Evolutionary conservation across 1,140 invertebrate genomes (phyloP).

Genomic region (Platorchestia sp.): DNA sequence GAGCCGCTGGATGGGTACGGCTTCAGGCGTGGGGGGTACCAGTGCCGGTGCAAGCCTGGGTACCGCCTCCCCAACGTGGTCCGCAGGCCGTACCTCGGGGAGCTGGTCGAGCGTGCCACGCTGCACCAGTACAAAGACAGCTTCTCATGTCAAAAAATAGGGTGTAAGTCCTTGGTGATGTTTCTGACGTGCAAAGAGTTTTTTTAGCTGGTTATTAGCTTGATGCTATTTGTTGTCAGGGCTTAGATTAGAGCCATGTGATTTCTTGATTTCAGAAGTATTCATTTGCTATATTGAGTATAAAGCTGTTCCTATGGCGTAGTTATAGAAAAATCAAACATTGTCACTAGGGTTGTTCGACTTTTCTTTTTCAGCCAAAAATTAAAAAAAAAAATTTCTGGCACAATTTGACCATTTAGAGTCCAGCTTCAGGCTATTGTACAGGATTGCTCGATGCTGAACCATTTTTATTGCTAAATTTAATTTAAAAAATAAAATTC

Average conservation of each 20-base stretch:
- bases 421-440: too few species aligned
- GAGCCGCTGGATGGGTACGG: slow-evolving; percentile 97
- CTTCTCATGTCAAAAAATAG: slow-evolving; percentile 92
- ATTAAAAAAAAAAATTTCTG: too few species aligned
- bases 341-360: too few species aligned
- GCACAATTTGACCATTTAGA: too few species aligned
- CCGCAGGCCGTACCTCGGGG: slow-evolving; percentile 90
- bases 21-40: slow-evolving; percentile 94
- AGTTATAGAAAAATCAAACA: too few species aligned
- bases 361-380: too few species aligned
- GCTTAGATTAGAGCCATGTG: neutral
- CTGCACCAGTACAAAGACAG: slow-evolving; percentile 91
- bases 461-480: too few species aligned
- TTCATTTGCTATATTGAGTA: too few species aligned
- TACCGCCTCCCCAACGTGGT: slow-evolving; percentile 88
- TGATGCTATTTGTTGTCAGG: neutral
- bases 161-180: slow-evolving; percentile 79
- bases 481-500: too few species aligned
- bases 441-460: too few species aligned
- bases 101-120: slow-evolving; percentile 93
- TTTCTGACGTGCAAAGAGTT: neutral
- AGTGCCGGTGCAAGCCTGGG: slow-evolving; percentile 93
- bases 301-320: too few species aligned
- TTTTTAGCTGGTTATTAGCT: neutral
- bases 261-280: too few species aligned